phyloP scores from a whole-genome alignment of 2,888 invertebrate species.

The Agrypnus murinus region DNA sequence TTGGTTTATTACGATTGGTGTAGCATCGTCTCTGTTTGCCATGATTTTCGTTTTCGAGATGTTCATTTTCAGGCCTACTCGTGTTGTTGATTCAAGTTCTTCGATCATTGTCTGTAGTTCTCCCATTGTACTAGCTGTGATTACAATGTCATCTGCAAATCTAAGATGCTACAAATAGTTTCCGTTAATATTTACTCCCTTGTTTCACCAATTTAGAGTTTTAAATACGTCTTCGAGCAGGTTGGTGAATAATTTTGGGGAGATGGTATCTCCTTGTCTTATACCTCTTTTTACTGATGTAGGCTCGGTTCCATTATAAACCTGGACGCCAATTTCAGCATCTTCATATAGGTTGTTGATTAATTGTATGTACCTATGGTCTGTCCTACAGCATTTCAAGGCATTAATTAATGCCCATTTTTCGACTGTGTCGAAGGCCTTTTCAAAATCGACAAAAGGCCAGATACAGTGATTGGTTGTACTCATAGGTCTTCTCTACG shows the following conservation, averaged over 20 bases:
- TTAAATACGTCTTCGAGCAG: background rate
- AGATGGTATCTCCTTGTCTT: slow-evolving; percentile 10
- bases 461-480: slow-evolving; percentile 23
- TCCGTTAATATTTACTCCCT: background rate
- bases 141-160: background rate
- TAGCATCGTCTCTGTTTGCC: slow-evolving; percentile 4
- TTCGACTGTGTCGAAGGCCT: background rate
- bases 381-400: background rate
- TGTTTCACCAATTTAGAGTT: background rate
- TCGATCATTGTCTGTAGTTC: slow-evolving; percentile 1
- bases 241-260: slow-evolving; percentile 9
- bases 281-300: background rate
- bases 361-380: background rate
- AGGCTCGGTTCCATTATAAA: background rate
- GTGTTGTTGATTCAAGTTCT: background rate
- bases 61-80: background rate
- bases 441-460: slow-evolving; percentile 1
- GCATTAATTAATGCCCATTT: background rate
- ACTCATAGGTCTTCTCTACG: slow-evolving; percentile 20
- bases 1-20: too few species aligned
- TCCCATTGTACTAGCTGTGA: background rate
- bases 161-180: background rate
- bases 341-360: background rate
- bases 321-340: too few species aligned
- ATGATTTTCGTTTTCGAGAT: too few species aligned